Evolutionary conservation across 2,797 vertebrate genomes (phyloP), one percentile per base, ranked within the genome.

Genomic region (Ctenosaura bakeri): DNA sequence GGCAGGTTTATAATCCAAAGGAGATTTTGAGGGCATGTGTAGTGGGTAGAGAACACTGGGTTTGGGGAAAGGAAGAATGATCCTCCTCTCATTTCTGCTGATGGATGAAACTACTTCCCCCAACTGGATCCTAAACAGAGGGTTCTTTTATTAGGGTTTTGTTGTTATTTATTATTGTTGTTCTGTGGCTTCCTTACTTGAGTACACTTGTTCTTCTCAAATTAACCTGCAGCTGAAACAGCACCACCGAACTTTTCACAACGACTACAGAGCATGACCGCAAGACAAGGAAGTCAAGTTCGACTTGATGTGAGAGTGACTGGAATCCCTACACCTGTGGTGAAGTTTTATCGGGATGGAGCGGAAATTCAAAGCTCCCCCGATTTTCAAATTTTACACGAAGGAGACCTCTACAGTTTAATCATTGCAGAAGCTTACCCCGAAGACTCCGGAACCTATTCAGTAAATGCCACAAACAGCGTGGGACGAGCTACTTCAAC

Each of bases 291-390:
- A 98, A 99, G 98, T 98, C 98, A 98, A 98, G 98, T 99, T 92
- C 97, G 98, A 96, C 98, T 99, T 97, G 98, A 99, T 77, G 98
- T 99, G 91, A 97, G 96, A 94, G 98, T 99, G 91, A 98, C 98
- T 91, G 99, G 99, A 96, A 99, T 99, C 98, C 99, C 99, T 96
- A 98, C 98, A 97, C 99, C 99, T 97, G 98, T 98, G 97, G 98
- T 99, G 94, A 99, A 99, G 98, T 99, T 99, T 97, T 99, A 98
- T 96, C 97, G 99, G 96, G 99, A 99, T 62, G 99, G 99, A 97
- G 98, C 98, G 18, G 99, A 99, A 98, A 99, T 99, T 95, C 99
- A 99, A 97, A 99, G 98, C 98, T 99, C 99, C 77, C 96, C 98
- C 73, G 99, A 99, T 98, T 99, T 99, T 95, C 98, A 98, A 98